Conservation (phyloP, 2,797 vertebrate genomes). For the Telmatherina bonti region DNA sequence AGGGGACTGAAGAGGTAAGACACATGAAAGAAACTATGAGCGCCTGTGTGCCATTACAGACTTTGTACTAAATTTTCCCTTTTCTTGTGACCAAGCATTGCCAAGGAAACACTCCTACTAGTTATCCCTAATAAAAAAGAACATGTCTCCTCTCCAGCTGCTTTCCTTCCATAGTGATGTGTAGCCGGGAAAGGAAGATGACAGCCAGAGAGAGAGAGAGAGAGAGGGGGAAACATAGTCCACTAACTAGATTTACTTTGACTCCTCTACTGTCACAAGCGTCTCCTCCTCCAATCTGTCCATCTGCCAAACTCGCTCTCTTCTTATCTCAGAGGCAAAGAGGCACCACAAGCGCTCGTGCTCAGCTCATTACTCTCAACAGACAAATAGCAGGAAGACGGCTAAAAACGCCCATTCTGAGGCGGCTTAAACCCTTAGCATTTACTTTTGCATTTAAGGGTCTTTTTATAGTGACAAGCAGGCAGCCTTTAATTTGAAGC, state of each 20-base stretch:
- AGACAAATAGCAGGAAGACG: neutral
- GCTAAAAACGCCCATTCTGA: slow-evolving; percentile 20
- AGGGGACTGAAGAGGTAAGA: slow-evolving; percentile 20
- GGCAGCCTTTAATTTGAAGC: slow-evolving; percentile 5
- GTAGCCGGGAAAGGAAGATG: slow-evolving; percentile 39
- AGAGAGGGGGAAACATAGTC: slow-evolving; percentile 4
- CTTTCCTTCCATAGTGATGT: slow-evolving; percentile 35
- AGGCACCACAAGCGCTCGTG: slow-evolving; percentile 17
- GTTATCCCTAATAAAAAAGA: slow-evolving; percentile 38
- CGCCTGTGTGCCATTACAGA: slow-evolving; percentile 42
- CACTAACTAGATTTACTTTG: slow-evolving; percentile 54
- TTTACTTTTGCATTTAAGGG: slow-evolving; percentile 10
- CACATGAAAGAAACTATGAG: slow-evolving; percentile 30
- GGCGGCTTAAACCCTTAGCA: slow-evolving; percentile 6
- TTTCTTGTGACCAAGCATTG: slow-evolving; percentile 36
- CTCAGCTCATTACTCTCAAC: neutral
- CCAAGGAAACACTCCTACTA: slow-evolving; percentile 4
- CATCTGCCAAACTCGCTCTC: slow-evolving; percentile 29
- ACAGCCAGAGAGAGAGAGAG: slow-evolving; percentile 36
- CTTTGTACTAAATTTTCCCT: slow-evolving; percentile 10
- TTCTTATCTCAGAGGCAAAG: slow-evolving; percentile 38
- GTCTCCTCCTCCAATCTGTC: slow-evolving; percentile 47
- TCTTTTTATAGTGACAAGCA: neutral
- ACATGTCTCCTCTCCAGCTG: slow-evolving; percentile 49
- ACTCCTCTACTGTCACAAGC: slow-evolving; percentile 44